Percentiles rank a stretch among this genome's conserved stretches.
These are phyloP conservation scores for Triplophysa rosa DNA, from an alignment of 2,113 vertebrate species.

Conservation along the genomic window DNA sequence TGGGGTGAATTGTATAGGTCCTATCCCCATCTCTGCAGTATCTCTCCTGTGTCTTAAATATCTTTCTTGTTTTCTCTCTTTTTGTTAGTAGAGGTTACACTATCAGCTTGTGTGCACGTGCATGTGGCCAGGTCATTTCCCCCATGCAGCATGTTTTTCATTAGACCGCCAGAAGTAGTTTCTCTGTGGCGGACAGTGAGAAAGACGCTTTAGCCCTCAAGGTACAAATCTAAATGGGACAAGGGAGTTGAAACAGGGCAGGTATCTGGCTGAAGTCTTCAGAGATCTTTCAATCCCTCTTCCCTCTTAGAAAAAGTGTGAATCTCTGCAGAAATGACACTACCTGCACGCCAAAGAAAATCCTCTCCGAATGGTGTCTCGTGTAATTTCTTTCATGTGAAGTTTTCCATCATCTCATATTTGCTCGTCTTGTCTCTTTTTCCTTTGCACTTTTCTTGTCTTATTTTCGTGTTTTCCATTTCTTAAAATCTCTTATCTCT, in stretches of 20 bases:
- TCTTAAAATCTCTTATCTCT: not conserved
- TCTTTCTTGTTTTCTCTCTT: not conserved
- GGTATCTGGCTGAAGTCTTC: conserved; percentile 27
- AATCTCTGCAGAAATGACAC: conserved; percentile 14
- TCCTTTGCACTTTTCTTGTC: not conserved
- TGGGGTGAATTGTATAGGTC: not conserved
- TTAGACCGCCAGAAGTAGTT: conserved; percentile 25
- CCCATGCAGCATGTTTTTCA: conserved; percentile 18
- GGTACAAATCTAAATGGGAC: conserved; percentile 15
- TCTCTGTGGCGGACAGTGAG: conserved; percentile 24
- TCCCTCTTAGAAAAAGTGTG: not conserved
- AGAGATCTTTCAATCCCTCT: conserved; percentile 39
- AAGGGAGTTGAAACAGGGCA: conserved; percentile 26
- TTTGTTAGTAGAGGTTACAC: conserved; percentile 26
- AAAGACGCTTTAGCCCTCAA: conserved; percentile 29
- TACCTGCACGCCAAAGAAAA: conserved; percentile 20
- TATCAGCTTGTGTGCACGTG: not conserved
- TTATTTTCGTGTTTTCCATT: not conserved
- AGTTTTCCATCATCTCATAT: not conserved
- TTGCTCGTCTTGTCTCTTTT: not conserved
- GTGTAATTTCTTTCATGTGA: too few species aligned
- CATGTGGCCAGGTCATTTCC: conserved; percentile 26
- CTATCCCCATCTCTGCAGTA: not conserved
- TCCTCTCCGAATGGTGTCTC: not conserved
- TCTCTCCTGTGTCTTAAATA: not conserved